Conservation (phyloP, 1,140 invertebrate species). For the Drosophila kepulauana region DNA sequence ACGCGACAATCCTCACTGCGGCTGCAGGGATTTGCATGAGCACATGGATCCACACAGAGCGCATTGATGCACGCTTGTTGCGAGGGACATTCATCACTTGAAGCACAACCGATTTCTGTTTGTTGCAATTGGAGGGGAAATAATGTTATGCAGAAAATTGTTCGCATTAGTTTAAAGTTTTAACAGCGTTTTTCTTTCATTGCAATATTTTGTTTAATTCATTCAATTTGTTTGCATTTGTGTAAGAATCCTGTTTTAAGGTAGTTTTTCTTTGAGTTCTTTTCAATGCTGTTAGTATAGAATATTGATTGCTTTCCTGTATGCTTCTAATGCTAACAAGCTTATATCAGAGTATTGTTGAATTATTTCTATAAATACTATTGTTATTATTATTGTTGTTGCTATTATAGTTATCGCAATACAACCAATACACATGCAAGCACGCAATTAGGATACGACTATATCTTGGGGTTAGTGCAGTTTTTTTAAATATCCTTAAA, state of each 20-base stretch:
- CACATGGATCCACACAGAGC: conserved; percentile 91
- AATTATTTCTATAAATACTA: conserved; percentile 29
- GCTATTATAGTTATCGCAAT: conserved; percentile 41
- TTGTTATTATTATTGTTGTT: conserved; percentile 26
- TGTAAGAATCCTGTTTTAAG: conserved; percentile 50
- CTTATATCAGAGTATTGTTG: conserved; percentile 46
- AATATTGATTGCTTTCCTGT: conserved; percentile 30
- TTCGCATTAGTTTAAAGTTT: conserved; percentile 62
- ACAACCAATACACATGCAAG: conserved; percentile 80
- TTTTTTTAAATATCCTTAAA: conserved; percentile 21
- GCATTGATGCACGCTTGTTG: conserved; percentile 92
- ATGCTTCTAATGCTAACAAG: conserved; percentile 47
- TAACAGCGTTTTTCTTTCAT: conserved; percentile 42
- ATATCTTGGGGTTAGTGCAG: conserved; percentile 58
- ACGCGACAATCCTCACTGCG: conserved; percentile 89
- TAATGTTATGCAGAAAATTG: conserved; percentile 59
- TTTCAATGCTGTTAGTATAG: conserved; percentile 76
- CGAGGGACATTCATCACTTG: conserved; percentile 89
- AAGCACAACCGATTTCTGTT: conserved; percentile 89
- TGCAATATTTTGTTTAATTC: conserved; percentile 44
- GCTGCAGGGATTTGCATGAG: conserved; percentile 89
- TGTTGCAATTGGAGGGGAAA: conserved; percentile 34
- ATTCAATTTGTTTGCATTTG: conserved; percentile 55
- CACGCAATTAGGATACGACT: conserved; percentile 44
- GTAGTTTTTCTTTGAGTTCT: conserved; percentile 45